phyloP scores from a whole-genome alignment of 2,888 invertebrate species.

The Dioctria linearis region DNA sequence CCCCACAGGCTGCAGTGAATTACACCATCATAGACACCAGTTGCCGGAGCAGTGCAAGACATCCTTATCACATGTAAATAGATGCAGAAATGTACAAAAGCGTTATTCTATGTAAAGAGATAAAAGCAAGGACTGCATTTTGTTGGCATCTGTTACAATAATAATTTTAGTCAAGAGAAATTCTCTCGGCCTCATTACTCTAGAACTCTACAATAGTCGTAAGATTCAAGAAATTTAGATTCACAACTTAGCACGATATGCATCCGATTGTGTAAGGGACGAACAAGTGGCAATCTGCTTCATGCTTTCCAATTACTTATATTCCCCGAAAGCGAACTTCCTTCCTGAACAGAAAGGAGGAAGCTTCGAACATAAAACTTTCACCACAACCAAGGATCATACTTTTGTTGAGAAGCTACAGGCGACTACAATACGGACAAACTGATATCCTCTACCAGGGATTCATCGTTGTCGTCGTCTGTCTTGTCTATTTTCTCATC shows the following conservation, averaged over 20 bases:
- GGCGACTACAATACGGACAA: not conserved
- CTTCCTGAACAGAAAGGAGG: not conserved
- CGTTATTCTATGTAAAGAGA: too few relatives aligned
- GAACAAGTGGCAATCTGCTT: constrained; percentile 41
- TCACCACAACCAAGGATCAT: constrained; percentile 23
- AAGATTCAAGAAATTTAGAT: not conserved
- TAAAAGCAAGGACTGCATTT: too few relatives aligned
- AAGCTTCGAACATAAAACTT: constrained; percentile 20
- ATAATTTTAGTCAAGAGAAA: constrained; percentile 20
- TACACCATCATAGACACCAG: too few relatives aligned
- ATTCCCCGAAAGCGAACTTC: not conserved
- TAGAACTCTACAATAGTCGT: not conserved
- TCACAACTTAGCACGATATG: not conserved
- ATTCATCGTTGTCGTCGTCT: not conserved
- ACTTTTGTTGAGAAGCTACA: constrained; percentile 11
- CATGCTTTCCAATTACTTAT: constrained; percentile 39
- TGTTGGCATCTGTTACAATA: constrained; percentile 13
- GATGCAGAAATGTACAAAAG: too few relatives aligned
- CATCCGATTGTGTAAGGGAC: constrained; percentile 19
- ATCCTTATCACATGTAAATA: too few relatives aligned
- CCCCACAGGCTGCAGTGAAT: too few relatives aligned
- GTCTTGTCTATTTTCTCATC: not conserved
- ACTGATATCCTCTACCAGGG: constrained; percentile 4
- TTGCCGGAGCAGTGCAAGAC: too few relatives aligned
- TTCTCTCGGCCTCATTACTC: constrained; percentile 15